Evolutionary conservation across 1,140 invertebrate species (phyloP).

Genomic region (Drosophila parabipectinata): DNA sequence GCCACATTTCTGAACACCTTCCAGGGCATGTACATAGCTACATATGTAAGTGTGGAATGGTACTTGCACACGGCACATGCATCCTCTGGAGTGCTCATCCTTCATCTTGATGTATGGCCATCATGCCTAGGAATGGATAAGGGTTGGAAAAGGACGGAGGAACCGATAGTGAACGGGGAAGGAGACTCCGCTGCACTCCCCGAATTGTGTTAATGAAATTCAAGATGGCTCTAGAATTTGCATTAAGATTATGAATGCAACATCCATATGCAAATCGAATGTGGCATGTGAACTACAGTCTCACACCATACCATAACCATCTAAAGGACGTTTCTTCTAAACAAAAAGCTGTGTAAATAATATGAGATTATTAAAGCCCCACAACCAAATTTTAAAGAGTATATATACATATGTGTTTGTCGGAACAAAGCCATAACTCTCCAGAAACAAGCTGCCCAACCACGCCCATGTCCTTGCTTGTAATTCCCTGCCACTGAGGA

Average conservation of each 20-base stretch:
- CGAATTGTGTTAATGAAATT: conserved; percentile 77
- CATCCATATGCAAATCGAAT: conserved; percentile 14
- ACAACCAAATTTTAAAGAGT: background rate
- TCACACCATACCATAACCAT: background rate
- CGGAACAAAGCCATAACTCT: conserved; percentile 20
- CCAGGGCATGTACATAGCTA: background rate
- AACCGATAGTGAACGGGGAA: background rate
- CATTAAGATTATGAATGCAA: conserved; percentile 25
- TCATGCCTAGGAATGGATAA: conserved; percentile 40
- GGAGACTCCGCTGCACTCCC: conserved; percentile 30
- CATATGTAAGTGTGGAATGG: conserved; percentile 22
- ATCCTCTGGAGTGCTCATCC: conserved; percentile 57
- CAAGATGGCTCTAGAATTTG: conserved; percentile 46
- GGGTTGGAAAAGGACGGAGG: conserved; percentile 3
- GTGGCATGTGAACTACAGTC: background rate
- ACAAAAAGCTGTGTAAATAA: background rate
- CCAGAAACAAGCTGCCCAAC: conserved; percentile 24
- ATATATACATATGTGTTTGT: background rate
- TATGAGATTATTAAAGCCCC: background rate
- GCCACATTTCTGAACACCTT: conserved; percentile 47
- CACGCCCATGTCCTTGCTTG: conserved; percentile 36
- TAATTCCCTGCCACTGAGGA: conserved; percentile 25
- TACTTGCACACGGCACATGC: conserved; percentile 39
- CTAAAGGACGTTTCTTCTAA: background rate
- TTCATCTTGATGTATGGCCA: conserved; percentile 75